Evolutionary conservation across 2,113 vertebrate species (phyloP).

Genomic region (Leucoraja erinaceus): DNA sequence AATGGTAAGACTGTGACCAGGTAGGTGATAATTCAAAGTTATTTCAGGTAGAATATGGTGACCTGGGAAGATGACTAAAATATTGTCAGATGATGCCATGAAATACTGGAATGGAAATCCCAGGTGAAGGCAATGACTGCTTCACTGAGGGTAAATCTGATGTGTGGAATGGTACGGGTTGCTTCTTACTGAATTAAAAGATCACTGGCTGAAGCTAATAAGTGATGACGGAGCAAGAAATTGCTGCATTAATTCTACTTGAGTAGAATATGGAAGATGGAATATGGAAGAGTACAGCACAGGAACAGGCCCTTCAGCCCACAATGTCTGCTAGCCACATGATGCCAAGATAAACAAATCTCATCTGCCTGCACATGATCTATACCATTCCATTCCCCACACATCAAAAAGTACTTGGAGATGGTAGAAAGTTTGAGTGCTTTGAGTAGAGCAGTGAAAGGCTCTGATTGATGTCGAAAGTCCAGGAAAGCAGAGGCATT

Average conservation of each 20-base stretch:
- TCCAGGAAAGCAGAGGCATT: background rate
- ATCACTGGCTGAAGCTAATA: too few species aligned
- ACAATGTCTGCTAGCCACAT: too few species aligned
- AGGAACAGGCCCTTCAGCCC: too few species aligned
- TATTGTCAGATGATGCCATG: background rate
- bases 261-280: too few species aligned
- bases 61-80: background rate
- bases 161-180: background rate
- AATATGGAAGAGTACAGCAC: too few species aligned
- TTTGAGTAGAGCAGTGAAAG: background rate
- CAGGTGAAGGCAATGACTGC: background rate
- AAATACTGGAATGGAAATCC: background rate
- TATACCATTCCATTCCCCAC: too few species aligned
- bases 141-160: background rate
- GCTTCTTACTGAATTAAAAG: background rate
- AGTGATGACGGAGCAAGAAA: background rate
- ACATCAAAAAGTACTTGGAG: background rate
- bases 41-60: background rate
- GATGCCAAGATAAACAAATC: too few species aligned
- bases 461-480: background rate
- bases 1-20: background rate
- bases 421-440: background rate
- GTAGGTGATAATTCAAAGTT: background rate
- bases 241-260: too few species aligned
- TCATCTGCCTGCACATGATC: too few species aligned